Base-by-base conservation (phyloP, 2,888 invertebrate species). In the Drosophila lutescens region DNA sequence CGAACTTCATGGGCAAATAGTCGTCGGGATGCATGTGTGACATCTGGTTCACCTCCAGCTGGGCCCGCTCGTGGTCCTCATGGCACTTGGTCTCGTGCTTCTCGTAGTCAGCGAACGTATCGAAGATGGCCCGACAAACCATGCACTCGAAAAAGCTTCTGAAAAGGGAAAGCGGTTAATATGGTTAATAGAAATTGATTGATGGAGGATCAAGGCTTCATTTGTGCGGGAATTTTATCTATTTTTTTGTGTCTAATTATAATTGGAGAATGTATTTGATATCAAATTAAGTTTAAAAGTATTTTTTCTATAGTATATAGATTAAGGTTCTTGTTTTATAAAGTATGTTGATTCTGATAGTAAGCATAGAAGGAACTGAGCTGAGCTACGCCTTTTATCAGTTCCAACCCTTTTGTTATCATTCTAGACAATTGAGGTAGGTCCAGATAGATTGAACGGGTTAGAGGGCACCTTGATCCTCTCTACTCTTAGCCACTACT, bases 51-150 rank as follows among this genome's bases (percentile, higher is more conserved):
- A 81, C 78, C 50, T 85, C 88, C 59, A 88, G 30, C 56, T 86
- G 88, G 46, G 83, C 74, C 47, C 83, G 73, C 40, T 88, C 89
- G 54, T 86, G 77, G 17, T 88, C 88, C 46, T 86, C 88, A 74
- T 86, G 89, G 66, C 91, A 91, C 56, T 90, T 90, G 70, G 77
- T 79, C 67, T 91, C 91, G 47, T 91, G 91, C 71, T 90, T 82
- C 74, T 92, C 91, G 65, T 91, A 92, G 61, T 90, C 90, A 41
- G 85, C 82, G 65, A 92, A 91, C 63, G 91, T 90, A 65, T 91
- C 90, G 41, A 91, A 91, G 47, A 91, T 89, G 44, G 89, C 82
- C 49, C 90, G 90, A 66, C 91, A 91, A 32, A 91, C 81, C 57
- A 91, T 91, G 68, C 91, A 92, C 70, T 92, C 91, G 60, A 90